Base-by-base conservation (phyloP, 2,888 invertebrate genomes). In the Catocala nupta region DNA sequence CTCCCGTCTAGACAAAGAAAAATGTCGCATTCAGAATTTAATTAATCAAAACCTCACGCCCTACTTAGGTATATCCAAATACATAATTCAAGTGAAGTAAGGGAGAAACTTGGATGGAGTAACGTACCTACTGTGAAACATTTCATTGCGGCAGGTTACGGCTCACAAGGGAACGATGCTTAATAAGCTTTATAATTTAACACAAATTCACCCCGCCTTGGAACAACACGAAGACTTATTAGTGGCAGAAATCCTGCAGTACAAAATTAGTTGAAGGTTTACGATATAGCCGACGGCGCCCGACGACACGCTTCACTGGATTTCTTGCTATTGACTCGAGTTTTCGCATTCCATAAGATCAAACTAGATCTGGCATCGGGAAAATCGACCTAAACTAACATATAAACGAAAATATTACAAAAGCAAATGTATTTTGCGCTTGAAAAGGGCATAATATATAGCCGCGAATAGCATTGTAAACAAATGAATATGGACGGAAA, bases 111-210 rank as follows among this genome's bases (percentile, higher is more conserved):
- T 82, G 74, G 81, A 80, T 75, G 70, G 58, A 78, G 71, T 63
- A 73, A 69, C 43, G 59, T 78, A 70, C 68, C 73, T 77, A 75
- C 70, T 66, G 73, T 71, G 69, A 80, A 86, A 82, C 87, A 83
- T 88, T 91, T 86, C 90, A 86, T 86, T 88, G 87, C 82, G 85
- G 81, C 83, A 80, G 84, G 86, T 88, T 88, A 93, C 89, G 88
- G 83, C 86, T 81, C 93, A 81, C 91, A 43, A 59, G 92, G 92
- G 92, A 91, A 81, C 92, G 82, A 90, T 92, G 88, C 84, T 86
- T 92, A 90, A 91, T 92, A 91, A 91, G 91, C 88, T 91, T 89
- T 89, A 92, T 92, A 92, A 92, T 92, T 91, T 90, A 91, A 88
- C 82, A 85, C 81, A 86, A 87, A 89, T 83, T 83, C 83, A 78